These are phyloP conservation scores for Rhinoraja longicauda DNA, from an alignment of 2,797 vertebrate species.

Conservation along the genomic window DNA sequence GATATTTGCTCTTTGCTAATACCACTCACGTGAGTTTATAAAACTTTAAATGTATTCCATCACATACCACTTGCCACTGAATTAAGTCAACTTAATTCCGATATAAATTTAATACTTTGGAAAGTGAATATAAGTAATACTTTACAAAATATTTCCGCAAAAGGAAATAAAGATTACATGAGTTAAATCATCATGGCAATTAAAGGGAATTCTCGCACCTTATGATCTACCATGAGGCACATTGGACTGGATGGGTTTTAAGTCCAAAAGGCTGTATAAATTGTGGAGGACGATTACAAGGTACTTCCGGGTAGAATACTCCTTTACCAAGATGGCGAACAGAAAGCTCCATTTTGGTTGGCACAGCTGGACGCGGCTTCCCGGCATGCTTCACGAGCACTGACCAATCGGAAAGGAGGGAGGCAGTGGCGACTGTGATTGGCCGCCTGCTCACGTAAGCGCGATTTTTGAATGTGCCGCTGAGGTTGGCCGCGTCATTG, in stretches of 20 bases:
- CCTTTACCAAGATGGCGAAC: not conserved
- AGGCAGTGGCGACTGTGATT: not conserved
- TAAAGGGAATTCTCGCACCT: too few relatives aligned
- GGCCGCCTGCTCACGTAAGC: not conserved
- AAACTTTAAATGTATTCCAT: not conserved
- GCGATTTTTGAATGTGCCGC: not conserved
- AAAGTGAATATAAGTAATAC: not conserved
- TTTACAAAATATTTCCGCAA: not conserved
- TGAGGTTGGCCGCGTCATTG: too few relatives aligned
- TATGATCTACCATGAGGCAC: too few relatives aligned
- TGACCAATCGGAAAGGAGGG: not conserved
- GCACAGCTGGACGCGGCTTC: not conserved
- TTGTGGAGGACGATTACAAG: too few relatives aligned
- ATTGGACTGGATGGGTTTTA: not conserved
- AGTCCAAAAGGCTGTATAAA: not conserved
- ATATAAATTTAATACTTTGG: not conserved
- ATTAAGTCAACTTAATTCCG: not conserved
- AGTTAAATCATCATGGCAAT: not conserved
- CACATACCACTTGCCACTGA: not conserved
- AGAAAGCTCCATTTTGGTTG: not conserved
- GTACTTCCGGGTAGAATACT: not conserved
- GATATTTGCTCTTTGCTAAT: not conserved
- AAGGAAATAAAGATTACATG: too few relatives aligned
- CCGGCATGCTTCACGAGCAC: not conserved
- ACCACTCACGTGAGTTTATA: not conserved